Base-by-base conservation (phyloP, 2,888 invertebrate species). In the Pimpla rufipes region DNA sequence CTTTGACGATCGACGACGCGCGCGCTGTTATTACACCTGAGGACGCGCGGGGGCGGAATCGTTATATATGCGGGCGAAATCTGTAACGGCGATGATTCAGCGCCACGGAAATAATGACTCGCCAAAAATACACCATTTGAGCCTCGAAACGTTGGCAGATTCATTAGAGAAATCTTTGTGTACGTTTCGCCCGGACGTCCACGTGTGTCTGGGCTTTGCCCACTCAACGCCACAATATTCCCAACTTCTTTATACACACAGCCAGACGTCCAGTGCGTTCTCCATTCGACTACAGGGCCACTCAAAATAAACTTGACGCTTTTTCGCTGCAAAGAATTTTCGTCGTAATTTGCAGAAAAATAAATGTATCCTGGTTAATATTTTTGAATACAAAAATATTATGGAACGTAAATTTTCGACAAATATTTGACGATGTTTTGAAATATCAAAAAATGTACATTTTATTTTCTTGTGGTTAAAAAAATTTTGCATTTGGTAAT, bases 81-180 rank as follows among this genome's bases (percentile, higher is more conserved):
- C 37, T 62, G 47, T 10, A 74, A 37, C 35, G 37, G 50, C 35
- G 37, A 74, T 74, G 50, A 62, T 37, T 74, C 47, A 62, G 13
- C 11, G 1, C 13, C 73, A 8, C 4, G 23, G 16, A 50, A 13
- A 35, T 73, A 13, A 16, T 29, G 73, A 62, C 21, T 23, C 13
- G 16, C 45, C n/a, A 13, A 74, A 74, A 74, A 35, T 62, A 37
- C 37, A 47, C 42, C n/a, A 59, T 45, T 11, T 21, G 35, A 23
- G n/a, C 47, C n/a, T 68, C 8, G 2, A n/a, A 18, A 11, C n/a
- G 23, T 37, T 21, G 4, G 11, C 7, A 23, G 18, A 35, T 57
- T 57, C 16, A 7, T 10, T 35, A 18, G 55, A 68, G 23, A 62
- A 6, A 40, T 21, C 16, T 18, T 37, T 62, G 16, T 40, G 8